phyloP scores from a whole-genome alignment of 2,888 invertebrate genomes.

The Lapara coniferarum region DNA sequence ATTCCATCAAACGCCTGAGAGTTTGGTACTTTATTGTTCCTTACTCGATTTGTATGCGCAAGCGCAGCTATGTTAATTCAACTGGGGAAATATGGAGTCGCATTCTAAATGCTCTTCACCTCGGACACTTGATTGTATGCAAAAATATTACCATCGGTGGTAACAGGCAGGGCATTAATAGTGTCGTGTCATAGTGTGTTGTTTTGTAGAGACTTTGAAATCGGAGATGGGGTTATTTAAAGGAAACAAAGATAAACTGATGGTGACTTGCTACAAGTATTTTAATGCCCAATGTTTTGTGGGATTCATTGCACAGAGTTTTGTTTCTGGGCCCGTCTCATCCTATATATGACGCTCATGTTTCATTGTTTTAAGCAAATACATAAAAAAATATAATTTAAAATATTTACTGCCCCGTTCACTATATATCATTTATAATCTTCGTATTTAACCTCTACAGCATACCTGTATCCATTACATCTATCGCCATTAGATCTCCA shows the following conservation, averaged over 20 bases:
- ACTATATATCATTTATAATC: background rate
- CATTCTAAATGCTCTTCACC: constrained; percentile 49
- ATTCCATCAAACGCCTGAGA: constrained; percentile 20
- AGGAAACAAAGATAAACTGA: too few species aligned
- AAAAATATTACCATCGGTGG: constrained; percentile 48
- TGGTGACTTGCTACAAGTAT: too few species aligned
- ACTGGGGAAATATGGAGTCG: constrained; percentile 41
- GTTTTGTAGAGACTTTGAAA: background rate
- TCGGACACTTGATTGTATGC: constrained; percentile 55
- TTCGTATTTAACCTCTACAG: background rate
- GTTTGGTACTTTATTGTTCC: constrained; percentile 25
- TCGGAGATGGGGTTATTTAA: background rate
- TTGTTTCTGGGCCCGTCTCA: too few species aligned
- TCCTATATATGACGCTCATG: too few species aligned
- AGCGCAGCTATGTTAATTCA: constrained; percentile 33
- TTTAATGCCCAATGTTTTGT: too few species aligned
- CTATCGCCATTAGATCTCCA: background rate
- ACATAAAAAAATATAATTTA: too few species aligned
- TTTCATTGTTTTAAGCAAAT: too few species aligned
- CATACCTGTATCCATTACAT: background rate
- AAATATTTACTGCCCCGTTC: background rate
- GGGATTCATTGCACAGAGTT: too few species aligned
- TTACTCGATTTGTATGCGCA: constrained; percentile 25
- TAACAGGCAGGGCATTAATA: constrained; percentile 39
- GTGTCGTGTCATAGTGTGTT: constrained; percentile 33